phyloP scores from a whole-genome alignment of 92 coral and sea anemone species.

The Epizoanthus ramosus region DNA sequence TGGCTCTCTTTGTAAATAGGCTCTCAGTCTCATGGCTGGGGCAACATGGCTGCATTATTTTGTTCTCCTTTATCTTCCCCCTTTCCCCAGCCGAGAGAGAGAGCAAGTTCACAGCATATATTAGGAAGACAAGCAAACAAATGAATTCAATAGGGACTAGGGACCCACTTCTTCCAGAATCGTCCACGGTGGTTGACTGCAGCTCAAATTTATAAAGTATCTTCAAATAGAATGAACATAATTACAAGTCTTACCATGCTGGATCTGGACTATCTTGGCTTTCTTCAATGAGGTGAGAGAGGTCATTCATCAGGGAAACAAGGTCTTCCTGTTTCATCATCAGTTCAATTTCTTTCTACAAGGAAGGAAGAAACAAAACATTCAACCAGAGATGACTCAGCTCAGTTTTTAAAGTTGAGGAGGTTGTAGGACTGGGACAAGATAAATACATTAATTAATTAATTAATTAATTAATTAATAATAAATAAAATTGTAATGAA shows the following conservation, averaged over 20 bases:
- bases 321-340: conserved; percentile 95
- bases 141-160: background rate
- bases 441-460: no score
- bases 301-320: conserved; percentile 68
- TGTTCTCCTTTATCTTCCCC: no score
- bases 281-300: conserved; percentile 63
- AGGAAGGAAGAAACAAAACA: background rate
- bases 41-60: no score
- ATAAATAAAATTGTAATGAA: no score
- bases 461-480: no score
- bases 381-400: background rate
- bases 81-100: no score
- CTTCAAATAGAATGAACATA: background rate
- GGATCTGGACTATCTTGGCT: conserved; percentile 38
- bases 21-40: no score
- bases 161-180: background rate
- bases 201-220: background rate
- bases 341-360: conserved; percentile 82
- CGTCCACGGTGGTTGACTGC: background rate
- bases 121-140: no score
- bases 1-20: no score
- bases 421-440: no score
- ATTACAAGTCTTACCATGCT: conserved; percentile 78
- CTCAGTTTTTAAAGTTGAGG: background rate
- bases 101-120: no score